These are phyloP conservation scores for Lampris incognitus DNA, from an alignment of 2,113 vertebrate species.

Conservation along the genomic window DNA sequence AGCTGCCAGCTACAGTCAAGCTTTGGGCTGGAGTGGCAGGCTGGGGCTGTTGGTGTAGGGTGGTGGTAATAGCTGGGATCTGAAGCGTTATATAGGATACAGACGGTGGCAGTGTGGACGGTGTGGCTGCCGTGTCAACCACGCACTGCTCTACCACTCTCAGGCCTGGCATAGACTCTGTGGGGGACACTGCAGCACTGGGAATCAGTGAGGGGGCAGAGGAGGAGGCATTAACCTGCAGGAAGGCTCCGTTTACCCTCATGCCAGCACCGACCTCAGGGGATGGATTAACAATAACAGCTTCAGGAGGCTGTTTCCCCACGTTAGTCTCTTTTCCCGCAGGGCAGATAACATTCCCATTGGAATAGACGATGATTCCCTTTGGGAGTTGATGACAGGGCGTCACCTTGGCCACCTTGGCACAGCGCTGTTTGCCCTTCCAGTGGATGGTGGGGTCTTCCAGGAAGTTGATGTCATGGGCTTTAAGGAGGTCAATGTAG, in stretches of 20 bases:
- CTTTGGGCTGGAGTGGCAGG: conserved; percentile 57
- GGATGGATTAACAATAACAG: conserved; percentile 87
- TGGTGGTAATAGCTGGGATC: conserved; percentile 72
- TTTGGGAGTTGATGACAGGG: conserved; percentile 90
- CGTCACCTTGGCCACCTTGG: conserved; percentile 92
- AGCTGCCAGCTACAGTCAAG: conserved; percentile 56
- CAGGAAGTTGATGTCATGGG: conserved; percentile 93
- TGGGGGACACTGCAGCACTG: conserved; percentile 77
- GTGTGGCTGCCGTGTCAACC: conserved; percentile 58
- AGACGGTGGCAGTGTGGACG: conserved; percentile 71
- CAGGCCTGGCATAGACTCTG: conserved; percentile 78
- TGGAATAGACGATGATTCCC: conserved; percentile 94
- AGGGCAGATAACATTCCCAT: conserved; percentile 85
- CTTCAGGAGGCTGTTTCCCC: conserved; percentile 88
- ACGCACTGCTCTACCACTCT: conserved; percentile 81
- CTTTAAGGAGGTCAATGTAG: conserved; percentile 95
- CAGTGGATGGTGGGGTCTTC: conserved; percentile 97
- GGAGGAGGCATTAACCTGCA: conserved; percentile 82
- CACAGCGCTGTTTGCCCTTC: conserved; percentile 91
- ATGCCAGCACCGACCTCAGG: conserved; percentile 85
- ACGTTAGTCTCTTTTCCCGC: conserved; percentile 85
- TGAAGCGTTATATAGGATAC: conserved; percentile 83
- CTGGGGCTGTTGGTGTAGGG: conserved; percentile 67
- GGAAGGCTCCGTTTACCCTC: conserved; percentile 85
- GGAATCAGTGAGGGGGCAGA: conserved; percentile 80